A percentile compares a stretch with the other conserved stretches of the same genome.
These are phyloP conservation scores for Caradrina kadenii DNA, from an alignment of 2,888 invertebrate species.

Conservation along the genomic window DNA sequence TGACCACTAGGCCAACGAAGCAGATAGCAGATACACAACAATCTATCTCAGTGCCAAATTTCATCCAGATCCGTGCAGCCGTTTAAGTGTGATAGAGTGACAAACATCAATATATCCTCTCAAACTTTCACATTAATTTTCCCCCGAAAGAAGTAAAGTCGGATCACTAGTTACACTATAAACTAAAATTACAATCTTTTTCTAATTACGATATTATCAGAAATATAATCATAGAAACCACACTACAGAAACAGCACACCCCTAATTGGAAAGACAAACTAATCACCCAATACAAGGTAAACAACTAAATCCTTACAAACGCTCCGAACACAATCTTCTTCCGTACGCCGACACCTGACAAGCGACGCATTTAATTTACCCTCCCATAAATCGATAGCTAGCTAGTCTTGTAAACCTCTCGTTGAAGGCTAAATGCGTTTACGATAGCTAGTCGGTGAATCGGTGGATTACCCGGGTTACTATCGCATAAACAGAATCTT, in stretches of 20 bases:
- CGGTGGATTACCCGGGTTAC: constrained; percentile 74
- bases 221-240: constrained; percentile 9
- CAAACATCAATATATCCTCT: too few relatives aligned
- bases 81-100: too few relatives aligned
- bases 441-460: constrained; percentile 70
- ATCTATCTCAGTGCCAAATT: too few relatives aligned
- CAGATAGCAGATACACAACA: too few relatives aligned
- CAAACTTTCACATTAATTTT: too few relatives aligned
- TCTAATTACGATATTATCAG: too few relatives aligned
- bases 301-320: constrained; percentile 26
- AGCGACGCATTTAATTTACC: constrained; percentile 61
- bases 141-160: too few relatives aligned
- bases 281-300: constrained; percentile 42
- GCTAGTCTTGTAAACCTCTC: constrained; percentile 74
- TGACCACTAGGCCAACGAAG: too few relatives aligned
- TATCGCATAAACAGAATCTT: constrained; percentile 78
- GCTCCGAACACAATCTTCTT: constrained; percentile 34
- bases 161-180: too few relatives aligned
- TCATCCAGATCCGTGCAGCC: too few relatives aligned
- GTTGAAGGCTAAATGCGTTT: constrained; percentile 71
- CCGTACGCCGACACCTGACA: constrained; percentile 25
- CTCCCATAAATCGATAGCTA: constrained; percentile 66
- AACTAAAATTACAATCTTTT: too few relatives aligned
- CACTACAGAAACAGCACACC: constrained; percentile 1
- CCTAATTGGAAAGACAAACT: constrained; percentile 42